A percentile compares a stretch with the other conserved stretches of the same genome.
phyloP scores from a whole-genome alignment of 2,113 vertebrate genomes.

The Alectura lathami region DNA sequence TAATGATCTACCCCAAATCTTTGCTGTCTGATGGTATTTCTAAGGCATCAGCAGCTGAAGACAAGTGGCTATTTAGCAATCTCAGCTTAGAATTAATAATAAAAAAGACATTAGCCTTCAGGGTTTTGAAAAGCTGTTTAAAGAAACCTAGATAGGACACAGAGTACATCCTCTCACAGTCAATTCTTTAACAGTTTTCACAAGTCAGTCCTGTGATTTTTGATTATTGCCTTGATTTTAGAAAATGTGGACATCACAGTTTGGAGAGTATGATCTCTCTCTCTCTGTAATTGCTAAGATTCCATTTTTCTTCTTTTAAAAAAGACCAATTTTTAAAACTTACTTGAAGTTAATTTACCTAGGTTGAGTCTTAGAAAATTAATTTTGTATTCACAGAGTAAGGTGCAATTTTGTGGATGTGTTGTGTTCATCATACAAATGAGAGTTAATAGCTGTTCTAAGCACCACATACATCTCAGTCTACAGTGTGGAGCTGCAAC shows the following conservation, averaged over 20 bases:
- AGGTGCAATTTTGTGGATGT: background rate
- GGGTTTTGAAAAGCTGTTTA: background rate
- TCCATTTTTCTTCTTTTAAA: background rate
- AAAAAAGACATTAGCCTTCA: background rate
- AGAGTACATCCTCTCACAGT: background rate
- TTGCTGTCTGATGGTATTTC: background rate
- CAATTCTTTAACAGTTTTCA: background rate
- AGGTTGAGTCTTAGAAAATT: background rate
- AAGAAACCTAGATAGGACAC: background rate
- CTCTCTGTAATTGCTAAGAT: background rate
- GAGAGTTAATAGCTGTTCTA: background rate
- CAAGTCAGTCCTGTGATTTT: constrained; percentile 7
- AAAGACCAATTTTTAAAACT: background rate
- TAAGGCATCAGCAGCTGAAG: background rate
- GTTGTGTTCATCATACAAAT: background rate
- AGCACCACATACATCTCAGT: background rate
- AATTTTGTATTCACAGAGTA: constrained; percentile 16
- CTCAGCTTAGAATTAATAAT: background rate
- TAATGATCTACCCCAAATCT: background rate
- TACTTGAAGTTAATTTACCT: constrained; percentile 12
- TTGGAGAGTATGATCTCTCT: background rate
- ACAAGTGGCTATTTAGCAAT: constrained; percentile 7
- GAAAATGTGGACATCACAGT: background rate
- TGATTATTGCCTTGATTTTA: constrained; percentile 10
- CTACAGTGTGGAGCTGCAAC: background rate